Conservation (phyloP, 2,797 vertebrate genomes). For the Microcaecilia unicolor region DNA sequence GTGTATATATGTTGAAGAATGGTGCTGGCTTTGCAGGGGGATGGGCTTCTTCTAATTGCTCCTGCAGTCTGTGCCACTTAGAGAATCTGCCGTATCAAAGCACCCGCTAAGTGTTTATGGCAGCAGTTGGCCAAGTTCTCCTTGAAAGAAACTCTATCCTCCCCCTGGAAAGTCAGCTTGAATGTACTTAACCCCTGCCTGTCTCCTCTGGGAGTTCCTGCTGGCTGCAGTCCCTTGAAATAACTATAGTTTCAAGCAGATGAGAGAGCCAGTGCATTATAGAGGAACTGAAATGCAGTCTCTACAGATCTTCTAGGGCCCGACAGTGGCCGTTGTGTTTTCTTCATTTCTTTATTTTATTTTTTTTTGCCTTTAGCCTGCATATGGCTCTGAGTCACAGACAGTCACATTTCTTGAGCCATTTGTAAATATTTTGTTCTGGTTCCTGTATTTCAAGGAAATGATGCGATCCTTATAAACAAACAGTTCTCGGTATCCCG, state of each 20-base stretch:
- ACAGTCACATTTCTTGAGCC: too few relatives aligned
- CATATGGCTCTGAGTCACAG: too few relatives aligned
- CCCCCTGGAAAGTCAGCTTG: slow-evolving; percentile 23
- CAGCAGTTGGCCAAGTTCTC: slow-evolving; percentile 45
- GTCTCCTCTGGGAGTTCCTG: too few relatives aligned
- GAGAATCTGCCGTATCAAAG: slow-evolving; percentile 46
- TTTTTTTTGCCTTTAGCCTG: slow-evolving; percentile 20
- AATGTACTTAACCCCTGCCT: slow-evolving; percentile 40
- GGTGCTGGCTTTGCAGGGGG: slow-evolving; percentile 32
- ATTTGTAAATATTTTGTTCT: too few relatives aligned
- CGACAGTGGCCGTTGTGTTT: slow-evolving; percentile 7
- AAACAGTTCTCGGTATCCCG: too few relatives aligned
- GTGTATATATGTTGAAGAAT: slow-evolving; percentile 27
- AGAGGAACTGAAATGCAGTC: slow-evolving; percentile 14
- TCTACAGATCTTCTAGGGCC: slow-evolving; percentile 10
- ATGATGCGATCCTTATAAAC: too few relatives aligned
- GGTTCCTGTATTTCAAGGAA: slow-evolving; percentile 15
- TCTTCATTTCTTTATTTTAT: slow-evolving; percentile 15
- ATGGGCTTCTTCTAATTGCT: slow-evolving; percentile 53
- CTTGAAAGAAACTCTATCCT: slow-evolving; percentile 38
- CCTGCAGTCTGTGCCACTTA: slow-evolving; percentile 45
- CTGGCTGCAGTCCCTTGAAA: too few relatives aligned
- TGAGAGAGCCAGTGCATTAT: not conserved
- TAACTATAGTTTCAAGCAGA: not conserved
- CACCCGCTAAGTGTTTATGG: slow-evolving; percentile 40